A percentile compares a stretch with the other conserved stretches of the same genome.
Conservation (phyloP, 2,113 vertebrate species). For the Sterrhoptilus dennistouni region DNA sequence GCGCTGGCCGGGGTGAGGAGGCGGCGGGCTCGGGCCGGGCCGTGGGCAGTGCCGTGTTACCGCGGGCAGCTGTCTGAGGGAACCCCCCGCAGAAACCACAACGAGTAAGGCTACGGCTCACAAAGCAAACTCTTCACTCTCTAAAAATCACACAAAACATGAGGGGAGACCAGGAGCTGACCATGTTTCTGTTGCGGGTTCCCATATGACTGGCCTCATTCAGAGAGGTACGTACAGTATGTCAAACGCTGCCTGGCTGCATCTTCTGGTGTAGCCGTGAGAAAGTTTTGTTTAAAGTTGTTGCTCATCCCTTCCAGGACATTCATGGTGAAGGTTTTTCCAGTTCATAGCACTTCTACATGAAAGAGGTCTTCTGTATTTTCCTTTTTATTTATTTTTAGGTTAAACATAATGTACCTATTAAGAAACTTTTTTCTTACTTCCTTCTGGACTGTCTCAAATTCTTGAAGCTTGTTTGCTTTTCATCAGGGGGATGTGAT, state of each 20-base stretch:
- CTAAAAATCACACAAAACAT: rapidly evolving
- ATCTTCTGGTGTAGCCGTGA: not conserved
- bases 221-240: too few species aligned
- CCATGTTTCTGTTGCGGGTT: rapidly evolving
- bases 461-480: not conserved
- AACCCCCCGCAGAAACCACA: rapidly evolving
- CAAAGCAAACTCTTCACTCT: not conserved
- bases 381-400: not conserved
- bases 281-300: not conserved
- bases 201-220: too few species aligned
- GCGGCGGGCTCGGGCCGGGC: rapidly evolving
- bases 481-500: not conserved
- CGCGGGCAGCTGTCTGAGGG: rapidly evolving
- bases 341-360: not conserved
- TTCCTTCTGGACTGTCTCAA: not conserved
- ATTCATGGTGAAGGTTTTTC: rapidly evolving
- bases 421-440: not conserved
- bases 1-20: not conserved
- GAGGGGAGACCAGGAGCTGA: not conserved
- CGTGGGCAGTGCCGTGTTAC: rapidly evolving
- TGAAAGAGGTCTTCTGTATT: not conserved
- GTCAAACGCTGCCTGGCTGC: not conserved
- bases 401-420: rapidly evolving
- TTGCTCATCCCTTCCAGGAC: not conserved
- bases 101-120: not conserved